A percentile compares a stretch with the other conserved stretches of the same genome.
phyloP scores from a whole-genome alignment of 2,888 invertebrate genomes.

The Meiosimyza platycephala region DNA sequence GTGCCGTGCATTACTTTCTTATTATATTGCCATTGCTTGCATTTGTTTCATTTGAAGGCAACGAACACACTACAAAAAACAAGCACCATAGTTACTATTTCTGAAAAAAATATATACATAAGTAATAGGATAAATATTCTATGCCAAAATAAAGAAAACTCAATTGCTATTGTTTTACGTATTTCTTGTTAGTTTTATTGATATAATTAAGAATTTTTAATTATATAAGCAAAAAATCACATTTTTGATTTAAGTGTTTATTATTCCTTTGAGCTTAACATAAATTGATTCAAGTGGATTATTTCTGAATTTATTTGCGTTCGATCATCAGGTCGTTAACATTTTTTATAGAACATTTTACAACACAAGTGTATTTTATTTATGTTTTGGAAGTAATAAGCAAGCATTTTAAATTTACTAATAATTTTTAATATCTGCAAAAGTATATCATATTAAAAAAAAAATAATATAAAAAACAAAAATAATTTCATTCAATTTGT shows the following conservation, averaged over 20 bases:
- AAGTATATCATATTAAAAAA: conserved; percentile 8
- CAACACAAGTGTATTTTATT: too few relatives aligned
- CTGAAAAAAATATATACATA: too few relatives aligned
- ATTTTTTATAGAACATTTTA: neutral
- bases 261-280: conserved; percentile 27
- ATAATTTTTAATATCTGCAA: too few relatives aligned
- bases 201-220: conserved; percentile 47
- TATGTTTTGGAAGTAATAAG: too few relatives aligned
- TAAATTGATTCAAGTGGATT: conserved; percentile 22
- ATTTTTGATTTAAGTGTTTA: conserved; percentile 26
- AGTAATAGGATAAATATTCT: too few relatives aligned
- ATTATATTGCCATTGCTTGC: too few relatives aligned
- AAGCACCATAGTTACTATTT: too few relatives aligned
- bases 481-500: conserved; percentile 28
- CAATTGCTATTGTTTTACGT: conserved; percentile 48
- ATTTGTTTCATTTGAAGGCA: too few relatives aligned
- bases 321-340: conserved; percentile 33
- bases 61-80: too few relatives aligned
- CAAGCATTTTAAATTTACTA: too few relatives aligned
- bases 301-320: conserved; percentile 19
- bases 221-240: conserved; percentile 33
- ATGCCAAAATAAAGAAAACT: too few relatives aligned
- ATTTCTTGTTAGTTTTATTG: conserved; percentile 61
- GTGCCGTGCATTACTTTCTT: too few relatives aligned
- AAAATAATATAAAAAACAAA: conserved; percentile 13